These are phyloP conservation scores for Pseudachorutes palmiensis DNA, from an alignment of 1,140 invertebrate genomes.

Conservation along the genomic window DNA sequence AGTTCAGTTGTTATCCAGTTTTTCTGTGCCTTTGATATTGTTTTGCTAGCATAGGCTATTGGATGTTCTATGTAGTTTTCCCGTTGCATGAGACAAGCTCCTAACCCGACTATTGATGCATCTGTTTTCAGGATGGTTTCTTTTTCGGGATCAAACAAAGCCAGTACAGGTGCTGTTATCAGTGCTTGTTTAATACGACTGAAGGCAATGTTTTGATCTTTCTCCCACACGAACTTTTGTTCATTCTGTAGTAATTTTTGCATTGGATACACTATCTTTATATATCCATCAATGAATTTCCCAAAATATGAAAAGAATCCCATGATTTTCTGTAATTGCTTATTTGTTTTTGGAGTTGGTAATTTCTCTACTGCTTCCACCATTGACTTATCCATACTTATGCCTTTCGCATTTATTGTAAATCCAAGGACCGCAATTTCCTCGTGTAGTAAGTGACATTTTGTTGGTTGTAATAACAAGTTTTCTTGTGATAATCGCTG, in stretches of 20 bases:
- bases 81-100: constrained; percentile 13
- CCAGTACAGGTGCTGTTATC: background rate
- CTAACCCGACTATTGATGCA: constrained; percentile 18
- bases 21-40: background rate
- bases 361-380: constrained; percentile 30
- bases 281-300: constrained; percentile 25
- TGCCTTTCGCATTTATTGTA: constrained; percentile 29
- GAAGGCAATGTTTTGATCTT: constrained; percentile 35
- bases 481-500: constrained; percentile 19
- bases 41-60: background rate
- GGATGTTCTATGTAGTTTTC: background rate
- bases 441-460: constrained; percentile 41
- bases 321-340: constrained; percentile 24
- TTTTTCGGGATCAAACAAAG: background rate
- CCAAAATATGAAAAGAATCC: constrained; percentile 28
- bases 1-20: constrained; percentile 6
- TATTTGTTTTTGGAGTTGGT: constrained; percentile 23
- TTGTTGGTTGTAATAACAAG: constrained; percentile 34
- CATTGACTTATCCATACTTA: constrained; percentile 34
- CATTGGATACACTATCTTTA: constrained; percentile 19
- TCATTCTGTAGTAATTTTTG: constrained; percentile 17
- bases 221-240: constrained; percentile 18
- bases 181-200: constrained; percentile 27
- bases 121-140: constrained; percentile 12
- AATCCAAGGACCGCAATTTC: constrained; percentile 39